Percentiles rank a stretch among this genome's conserved stretches.
These are phyloP conservation scores for Heteropelma amictum DNA, from an alignment of 2,888 invertebrate genomes.

Conservation along the genomic window DNA sequence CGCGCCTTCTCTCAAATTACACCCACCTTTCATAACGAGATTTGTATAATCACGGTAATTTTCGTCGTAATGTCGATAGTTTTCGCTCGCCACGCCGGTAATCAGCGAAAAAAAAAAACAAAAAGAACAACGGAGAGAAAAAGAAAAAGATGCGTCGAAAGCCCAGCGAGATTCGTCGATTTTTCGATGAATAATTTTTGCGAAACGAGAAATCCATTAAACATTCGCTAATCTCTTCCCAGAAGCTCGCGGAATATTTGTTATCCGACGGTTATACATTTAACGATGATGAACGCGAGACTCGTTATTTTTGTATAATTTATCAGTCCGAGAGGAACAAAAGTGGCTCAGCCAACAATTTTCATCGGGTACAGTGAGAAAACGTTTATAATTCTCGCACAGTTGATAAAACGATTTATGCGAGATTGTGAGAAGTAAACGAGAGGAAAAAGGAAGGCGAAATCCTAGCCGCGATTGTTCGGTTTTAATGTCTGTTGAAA, in stretches of 20 bases:
- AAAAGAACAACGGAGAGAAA: not conserved
- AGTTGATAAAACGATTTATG: not conserved
- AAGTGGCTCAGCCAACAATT: too few species aligned
- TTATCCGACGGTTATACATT: too few species aligned
- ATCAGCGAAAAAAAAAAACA: slow-evolving; percentile 7
- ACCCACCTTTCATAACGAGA: slow-evolving; percentile 63
- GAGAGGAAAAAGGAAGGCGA: not conserved
- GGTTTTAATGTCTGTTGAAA: slow-evolving; percentile 20
- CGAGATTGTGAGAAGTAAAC: not conserved
- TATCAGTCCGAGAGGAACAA: too few species aligned
- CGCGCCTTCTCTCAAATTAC: slow-evolving; percentile 62
- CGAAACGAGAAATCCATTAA: not conserved
- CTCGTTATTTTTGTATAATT: too few species aligned
- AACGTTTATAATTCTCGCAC: not conserved
- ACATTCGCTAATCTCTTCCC: not conserved
- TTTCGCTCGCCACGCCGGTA: slow-evolving; percentile 12
- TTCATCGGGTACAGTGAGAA: not conserved
- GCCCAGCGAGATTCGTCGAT: slow-evolving; percentile 12
- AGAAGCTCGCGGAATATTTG: not conserved
- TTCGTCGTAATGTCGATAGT: slow-evolving; percentile 44
- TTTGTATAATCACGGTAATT: slow-evolving; percentile 67
- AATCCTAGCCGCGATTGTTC: slow-evolving; percentile 17
- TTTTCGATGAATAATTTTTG: not conserved
- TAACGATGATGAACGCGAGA: too few species aligned
- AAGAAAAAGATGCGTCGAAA: not conserved